phyloP scores from a whole-genome alignment of 1,140 invertebrate genomes.

The Macrobrachium rosenbergii region DNA sequence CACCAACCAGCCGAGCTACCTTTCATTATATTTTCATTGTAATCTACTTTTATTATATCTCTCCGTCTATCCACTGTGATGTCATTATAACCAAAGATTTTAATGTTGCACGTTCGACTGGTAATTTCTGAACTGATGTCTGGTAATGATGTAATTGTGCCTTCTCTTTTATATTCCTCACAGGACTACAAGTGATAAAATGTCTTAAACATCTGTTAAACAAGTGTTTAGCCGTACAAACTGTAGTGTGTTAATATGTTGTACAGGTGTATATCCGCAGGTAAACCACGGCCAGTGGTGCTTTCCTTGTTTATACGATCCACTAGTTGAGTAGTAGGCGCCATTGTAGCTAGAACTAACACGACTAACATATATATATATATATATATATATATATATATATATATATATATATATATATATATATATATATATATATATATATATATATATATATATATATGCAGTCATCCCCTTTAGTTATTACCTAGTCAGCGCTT shows the following conservation, averaged over 20 bases:
- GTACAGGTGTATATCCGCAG: neutral
- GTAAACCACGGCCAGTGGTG: too few relatives aligned
- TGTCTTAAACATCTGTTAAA: conserved; percentile 29
- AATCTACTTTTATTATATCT: too few relatives aligned
- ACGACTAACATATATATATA: too few relatives aligned
- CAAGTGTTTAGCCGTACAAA: conserved; percentile 31
- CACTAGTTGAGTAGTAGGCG: too few relatives aligned
- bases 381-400: too few relatives aligned
- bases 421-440: too few relatives aligned
- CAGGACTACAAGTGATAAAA: conserved; percentile 26
- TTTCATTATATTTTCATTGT: too few relatives aligned
- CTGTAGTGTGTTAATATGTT: conserved; percentile 12
- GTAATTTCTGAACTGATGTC: neutral
- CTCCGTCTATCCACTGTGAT: too few relatives aligned
- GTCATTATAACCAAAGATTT: too few relatives aligned
- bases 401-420: conserved; percentile 19
- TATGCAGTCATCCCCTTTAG: neutral
- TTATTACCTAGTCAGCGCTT: neutral
- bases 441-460: neutral
- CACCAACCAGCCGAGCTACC: too few relatives aligned
- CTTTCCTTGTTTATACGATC: neutral
- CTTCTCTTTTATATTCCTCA: conserved; percentile 35
- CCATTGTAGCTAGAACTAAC: too few relatives aligned
- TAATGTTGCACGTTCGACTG: too few relatives aligned
- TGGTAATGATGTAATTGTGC: conserved; percentile 18